These are phyloP conservation scores for Orthonyx spaldingii DNA, from an alignment of 2,113 vertebrate species.

Conservation along the genomic window DNA sequence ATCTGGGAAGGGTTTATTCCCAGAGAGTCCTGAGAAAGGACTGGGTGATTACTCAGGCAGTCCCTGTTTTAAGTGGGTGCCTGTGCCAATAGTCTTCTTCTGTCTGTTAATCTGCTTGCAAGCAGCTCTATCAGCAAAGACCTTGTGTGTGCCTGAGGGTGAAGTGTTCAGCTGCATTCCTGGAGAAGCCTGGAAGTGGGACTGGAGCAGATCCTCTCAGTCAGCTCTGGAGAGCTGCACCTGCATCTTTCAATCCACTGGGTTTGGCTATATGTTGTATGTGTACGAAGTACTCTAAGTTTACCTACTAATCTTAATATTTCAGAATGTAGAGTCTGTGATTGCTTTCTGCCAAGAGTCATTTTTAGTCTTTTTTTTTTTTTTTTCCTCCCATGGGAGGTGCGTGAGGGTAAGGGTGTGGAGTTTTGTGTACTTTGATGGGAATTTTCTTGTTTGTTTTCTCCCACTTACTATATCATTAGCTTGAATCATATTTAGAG, in stretches of 20 bases:
- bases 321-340: background rate
- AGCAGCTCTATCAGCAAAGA: background rate
- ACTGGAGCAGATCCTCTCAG: background rate
- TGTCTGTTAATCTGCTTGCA: background rate
- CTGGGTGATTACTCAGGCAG: background rate
- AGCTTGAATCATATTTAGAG: background rate
- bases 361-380: background rate
- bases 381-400: rapidly evolving
- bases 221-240: rapidly evolving
- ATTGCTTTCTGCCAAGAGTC: background rate
- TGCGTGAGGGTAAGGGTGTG: background rate
- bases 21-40: background rate
- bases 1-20: background rate
- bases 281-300: background rate
- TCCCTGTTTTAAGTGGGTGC: background rate
- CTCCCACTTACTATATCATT: background rate
- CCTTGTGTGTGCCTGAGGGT: rapidly evolving
- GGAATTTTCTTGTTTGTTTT: rapidly evolving
- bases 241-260: rapidly evolving
- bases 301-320: background rate
- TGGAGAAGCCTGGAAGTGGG: background rate
- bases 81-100: background rate
- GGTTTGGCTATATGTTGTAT: background rate
- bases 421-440: rapidly evolving
- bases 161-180: background rate